These are phyloP conservation scores for Nansenia antarctica DNA, from an alignment of 2,113 vertebrate genomes.

Conservation along the genomic window DNA sequence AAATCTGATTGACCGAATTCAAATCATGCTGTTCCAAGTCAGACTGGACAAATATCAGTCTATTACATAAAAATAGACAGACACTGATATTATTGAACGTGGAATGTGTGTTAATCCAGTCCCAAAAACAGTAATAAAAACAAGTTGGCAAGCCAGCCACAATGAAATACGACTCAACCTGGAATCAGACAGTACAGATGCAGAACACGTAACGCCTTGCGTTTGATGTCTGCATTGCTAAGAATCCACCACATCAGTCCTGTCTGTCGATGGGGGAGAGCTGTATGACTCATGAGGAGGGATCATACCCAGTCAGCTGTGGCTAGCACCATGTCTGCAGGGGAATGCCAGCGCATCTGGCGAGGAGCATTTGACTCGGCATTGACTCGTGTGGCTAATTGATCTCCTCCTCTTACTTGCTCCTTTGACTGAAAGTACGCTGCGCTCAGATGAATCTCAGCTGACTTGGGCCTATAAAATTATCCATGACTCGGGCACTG, in stretches of 20 bases:
- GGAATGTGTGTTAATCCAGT: no score
- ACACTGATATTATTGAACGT: not conserved
- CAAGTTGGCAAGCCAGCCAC: not conserved
- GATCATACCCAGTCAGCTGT: no score
- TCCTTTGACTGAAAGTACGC: slow-evolving; percentile 26
- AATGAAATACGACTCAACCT: not conserved
- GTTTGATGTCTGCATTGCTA: slow-evolving; percentile 12
- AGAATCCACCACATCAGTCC: not conserved
- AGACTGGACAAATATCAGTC: slow-evolving; percentile 4
- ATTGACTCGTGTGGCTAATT: not conserved
- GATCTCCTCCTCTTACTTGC: not conserved
- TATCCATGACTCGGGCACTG: not conserved
- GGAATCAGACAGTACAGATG: slow-evolving; percentile 11
- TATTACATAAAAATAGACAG: slow-evolving; percentile 21
- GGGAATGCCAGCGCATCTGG: no score
- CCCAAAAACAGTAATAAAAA: not conserved
- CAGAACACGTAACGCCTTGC: not conserved
- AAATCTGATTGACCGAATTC: slow-evolving; percentile 12
- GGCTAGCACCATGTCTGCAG: not conserved
- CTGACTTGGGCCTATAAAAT: not conserved
- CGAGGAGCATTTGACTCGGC: not conserved
- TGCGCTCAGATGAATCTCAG: slow-evolving; percentile 41
- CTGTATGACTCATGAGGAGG: no score
- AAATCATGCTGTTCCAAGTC: slow-evolving; percentile 20
- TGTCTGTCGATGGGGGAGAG: not conserved